Evolutionary conservation across 2,797 vertebrate genomes (phyloP).

Genomic region (Pyrocephalus nanus): DNA sequence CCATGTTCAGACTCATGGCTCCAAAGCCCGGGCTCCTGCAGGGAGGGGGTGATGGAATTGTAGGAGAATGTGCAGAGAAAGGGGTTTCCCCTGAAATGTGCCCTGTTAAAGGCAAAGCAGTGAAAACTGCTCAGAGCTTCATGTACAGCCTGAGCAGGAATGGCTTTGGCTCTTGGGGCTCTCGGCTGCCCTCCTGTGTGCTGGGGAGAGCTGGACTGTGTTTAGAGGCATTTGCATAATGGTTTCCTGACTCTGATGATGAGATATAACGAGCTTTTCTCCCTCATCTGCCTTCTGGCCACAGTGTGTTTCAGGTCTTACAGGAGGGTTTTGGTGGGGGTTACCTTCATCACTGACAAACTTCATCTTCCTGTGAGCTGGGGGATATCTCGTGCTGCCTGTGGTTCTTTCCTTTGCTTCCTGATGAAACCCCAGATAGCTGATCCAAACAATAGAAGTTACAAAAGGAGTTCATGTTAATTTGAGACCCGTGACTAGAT

Average conservation of each 20-base stretch:
- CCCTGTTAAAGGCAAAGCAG: not conserved
- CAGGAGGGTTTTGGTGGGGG: not conserved
- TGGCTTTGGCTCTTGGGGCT: not conserved
- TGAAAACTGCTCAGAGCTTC: not conserved
- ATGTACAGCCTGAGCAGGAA: not conserved
- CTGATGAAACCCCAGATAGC: not conserved
- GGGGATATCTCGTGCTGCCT: not conserved
- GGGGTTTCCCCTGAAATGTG: not conserved
- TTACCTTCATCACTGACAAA: not conserved
- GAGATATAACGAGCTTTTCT: not conserved
- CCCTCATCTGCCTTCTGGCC: not conserved
- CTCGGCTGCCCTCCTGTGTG: not conserved
- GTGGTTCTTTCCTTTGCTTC: not conserved
- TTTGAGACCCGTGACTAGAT: not conserved
- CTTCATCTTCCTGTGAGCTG: not conserved
- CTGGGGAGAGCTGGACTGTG: not conserved
- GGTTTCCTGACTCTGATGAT: not conserved
- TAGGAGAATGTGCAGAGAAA: not conserved
- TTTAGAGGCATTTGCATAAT: not conserved
- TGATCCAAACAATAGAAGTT: not conserved
- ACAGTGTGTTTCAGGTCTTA: not conserved
- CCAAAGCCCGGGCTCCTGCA: not conserved
- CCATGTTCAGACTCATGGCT: accelerated
- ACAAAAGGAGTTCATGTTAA: not conserved
- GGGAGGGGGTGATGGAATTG: not conserved